Conservation (phyloP, 2,113 vertebrate species). For the Corythornis vintsioides region DNA sequence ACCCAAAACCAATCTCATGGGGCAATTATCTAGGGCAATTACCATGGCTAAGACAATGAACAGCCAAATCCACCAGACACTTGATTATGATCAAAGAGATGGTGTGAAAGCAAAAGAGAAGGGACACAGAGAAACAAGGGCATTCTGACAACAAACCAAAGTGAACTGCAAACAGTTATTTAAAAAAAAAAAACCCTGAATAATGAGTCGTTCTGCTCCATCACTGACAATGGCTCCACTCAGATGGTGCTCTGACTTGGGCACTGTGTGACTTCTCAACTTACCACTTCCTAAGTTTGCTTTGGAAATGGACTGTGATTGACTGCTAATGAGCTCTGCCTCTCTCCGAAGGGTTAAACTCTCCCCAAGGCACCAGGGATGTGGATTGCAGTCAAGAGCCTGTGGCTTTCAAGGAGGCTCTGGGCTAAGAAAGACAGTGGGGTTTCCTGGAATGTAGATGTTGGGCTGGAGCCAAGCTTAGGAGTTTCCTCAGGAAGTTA, state of each 20-base stretch:
- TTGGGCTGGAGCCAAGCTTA: neutral
- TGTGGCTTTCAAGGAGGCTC: neutral
- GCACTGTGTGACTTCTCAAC: neutral
- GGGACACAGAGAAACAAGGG: conserved; percentile 41
- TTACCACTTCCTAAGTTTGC: neutral
- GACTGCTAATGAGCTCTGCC: neutral
- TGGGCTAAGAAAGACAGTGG: neutral
- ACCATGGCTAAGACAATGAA: conserved; percentile 65
- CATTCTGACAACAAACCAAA: conserved; percentile 52
- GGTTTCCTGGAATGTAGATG: neutral
- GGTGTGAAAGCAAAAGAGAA: conserved; percentile 35
- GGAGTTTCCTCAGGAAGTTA: neutral
- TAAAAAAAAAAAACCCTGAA: neutral
- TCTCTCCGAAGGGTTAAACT: conserved; percentile 39
- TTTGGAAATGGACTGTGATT: neutral
- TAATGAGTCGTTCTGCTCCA: conserved; percentile 43
- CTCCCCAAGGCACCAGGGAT: neutral
- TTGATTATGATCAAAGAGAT: conserved; percentile 66
- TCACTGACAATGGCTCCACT: conserved; percentile 42
- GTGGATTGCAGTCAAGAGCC: neutral
- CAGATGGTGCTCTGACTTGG: neutral
- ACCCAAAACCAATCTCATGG: conserved; percentile 17
- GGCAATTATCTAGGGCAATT: conserved; percentile 54
- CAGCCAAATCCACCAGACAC: conserved; percentile 51
- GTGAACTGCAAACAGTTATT: conserved; percentile 42